Percentiles rank a stretch among this genome's conserved stretches.
Conservation (phyloP, 2,797 vertebrate species). For the Columba guinea region DNA sequence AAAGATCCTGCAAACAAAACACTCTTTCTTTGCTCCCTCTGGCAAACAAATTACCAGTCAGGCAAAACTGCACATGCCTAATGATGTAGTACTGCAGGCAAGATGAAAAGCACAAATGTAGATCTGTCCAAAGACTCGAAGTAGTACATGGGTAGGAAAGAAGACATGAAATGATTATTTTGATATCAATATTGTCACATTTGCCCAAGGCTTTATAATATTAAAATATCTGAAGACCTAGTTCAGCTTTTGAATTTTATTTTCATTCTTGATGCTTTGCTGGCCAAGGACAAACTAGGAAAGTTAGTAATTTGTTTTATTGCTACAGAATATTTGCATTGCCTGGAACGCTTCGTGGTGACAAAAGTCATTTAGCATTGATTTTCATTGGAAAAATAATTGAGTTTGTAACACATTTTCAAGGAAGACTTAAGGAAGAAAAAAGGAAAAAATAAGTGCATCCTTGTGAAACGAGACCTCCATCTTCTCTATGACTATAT, state of each 20-base stretch:
- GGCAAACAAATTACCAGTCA: background rate
- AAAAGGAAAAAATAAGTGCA: background rate
- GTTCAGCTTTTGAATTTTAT: background rate
- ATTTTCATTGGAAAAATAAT: background rate
- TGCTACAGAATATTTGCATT: background rate
- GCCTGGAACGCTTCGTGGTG: background rate
- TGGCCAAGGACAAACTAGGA: background rate
- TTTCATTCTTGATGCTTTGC: background rate
- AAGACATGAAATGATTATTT: background rate
- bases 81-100: background rate
- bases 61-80: background rate
- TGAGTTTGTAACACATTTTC: background rate
- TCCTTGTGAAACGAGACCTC: background rate
- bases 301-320: rapidly evolving
- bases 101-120: background rate
- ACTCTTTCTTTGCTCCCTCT: background rate
- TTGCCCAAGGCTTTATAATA: background rate
- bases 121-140: background rate
- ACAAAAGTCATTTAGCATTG: background rate
- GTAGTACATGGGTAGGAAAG: background rate
- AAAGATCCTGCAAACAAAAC: background rate
- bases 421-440: background rate
- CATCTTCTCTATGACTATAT: background rate
- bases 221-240: background rate
- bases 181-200: background rate